Evolutionary conservation across 2,888 invertebrate species (phyloP).

Genomic region (Folsomia candida): DNA sequence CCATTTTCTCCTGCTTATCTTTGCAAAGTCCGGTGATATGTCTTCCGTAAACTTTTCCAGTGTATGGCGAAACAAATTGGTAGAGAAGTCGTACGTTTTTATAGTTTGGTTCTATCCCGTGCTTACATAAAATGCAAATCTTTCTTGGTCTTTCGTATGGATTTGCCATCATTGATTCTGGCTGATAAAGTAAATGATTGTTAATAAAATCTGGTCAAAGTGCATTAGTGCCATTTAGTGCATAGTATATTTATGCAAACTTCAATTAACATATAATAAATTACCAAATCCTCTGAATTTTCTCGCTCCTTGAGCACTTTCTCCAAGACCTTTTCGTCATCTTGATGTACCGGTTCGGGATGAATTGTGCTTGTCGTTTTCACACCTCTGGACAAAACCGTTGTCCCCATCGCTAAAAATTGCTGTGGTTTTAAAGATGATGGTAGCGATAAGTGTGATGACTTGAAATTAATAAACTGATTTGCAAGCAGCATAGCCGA

Average conservation of each 20-base stretch:
- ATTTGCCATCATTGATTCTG: conserved; percentile 62
- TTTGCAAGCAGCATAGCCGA: too few species aligned
- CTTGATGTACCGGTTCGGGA: conserved; percentile 44
- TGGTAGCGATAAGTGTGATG: too few species aligned
- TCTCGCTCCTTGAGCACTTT: conserved; percentile 43
- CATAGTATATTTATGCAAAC: too few species aligned
- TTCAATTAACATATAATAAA: too few species aligned
- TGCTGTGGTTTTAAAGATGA: too few species aligned
- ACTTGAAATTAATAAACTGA: too few species aligned
- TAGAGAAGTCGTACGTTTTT: conserved; percentile 88
- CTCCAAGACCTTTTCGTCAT: conserved; percentile 50
- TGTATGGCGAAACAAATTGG: conserved; percentile 93
- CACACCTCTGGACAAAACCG: conserved; percentile 16
- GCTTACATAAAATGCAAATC: conserved; percentile 77
- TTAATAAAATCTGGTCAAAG: too few species aligned
- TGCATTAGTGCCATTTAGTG: neutral
- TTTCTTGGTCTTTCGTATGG: conserved; percentile 73
- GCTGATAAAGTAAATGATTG: too few species aligned
- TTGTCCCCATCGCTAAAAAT: too few species aligned
- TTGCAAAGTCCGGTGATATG: conserved; percentile 92
- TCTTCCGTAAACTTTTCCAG: conserved; percentile 85
- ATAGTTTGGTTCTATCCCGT: conserved; percentile 78
- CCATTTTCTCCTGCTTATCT: conserved; percentile 71
- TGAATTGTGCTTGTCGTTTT: conserved; percentile 47
- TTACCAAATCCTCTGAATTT: conserved; percentile 43